phyloP scores from a whole-genome alignment of 1,140 invertebrate genomes.

The Psilanteris sp. region DNA sequence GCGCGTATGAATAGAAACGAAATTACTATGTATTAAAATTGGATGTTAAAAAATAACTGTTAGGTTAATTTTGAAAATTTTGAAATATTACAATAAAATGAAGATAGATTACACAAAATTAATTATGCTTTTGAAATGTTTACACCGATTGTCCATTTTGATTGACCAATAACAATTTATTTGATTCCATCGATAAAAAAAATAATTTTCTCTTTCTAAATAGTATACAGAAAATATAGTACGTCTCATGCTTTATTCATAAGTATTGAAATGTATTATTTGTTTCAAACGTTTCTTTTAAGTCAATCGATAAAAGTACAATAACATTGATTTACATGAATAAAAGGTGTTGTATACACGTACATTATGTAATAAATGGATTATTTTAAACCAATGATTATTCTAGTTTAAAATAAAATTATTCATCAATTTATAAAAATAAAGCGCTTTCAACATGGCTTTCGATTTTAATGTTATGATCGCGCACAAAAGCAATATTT shows the following conservation, averaged over 20 bases:
- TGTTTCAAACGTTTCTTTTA: slow-evolving; percentile 39
- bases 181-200: slow-evolving; percentile 9
- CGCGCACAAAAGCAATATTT: slow-evolving; percentile 38
- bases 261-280: slow-evolving; percentile 22
- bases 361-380: too few species aligned
- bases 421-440: slow-evolving; percentile 28
- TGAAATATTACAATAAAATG: too few species aligned
- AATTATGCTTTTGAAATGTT: too few species aligned
- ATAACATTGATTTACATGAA: slow-evolving; percentile 33
- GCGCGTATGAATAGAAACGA: too few species aligned
- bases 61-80: too few species aligned
- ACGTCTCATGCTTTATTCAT: slow-evolving; percentile 37
- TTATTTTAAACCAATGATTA: too few species aligned
- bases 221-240: slow-evolving; percentile 20
- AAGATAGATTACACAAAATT: too few species aligned
- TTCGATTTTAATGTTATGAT: slow-evolving; percentile 32
- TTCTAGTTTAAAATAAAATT: slow-evolving; percentile 48
- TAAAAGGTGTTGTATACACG: slow-evolving; percentile 23
- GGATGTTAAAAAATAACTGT: too few species aligned
- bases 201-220: neutral
- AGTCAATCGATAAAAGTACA: slow-evolving; percentile 31
- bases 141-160: too few species aligned
- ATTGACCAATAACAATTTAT: neutral
- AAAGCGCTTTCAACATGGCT: slow-evolving; percentile 28
- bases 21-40: too few species aligned